These are phyloP conservation scores for Aspidiotus rigidus DNA, from an alignment of 2,888 invertebrate species.

Conservation along the genomic window DNA sequence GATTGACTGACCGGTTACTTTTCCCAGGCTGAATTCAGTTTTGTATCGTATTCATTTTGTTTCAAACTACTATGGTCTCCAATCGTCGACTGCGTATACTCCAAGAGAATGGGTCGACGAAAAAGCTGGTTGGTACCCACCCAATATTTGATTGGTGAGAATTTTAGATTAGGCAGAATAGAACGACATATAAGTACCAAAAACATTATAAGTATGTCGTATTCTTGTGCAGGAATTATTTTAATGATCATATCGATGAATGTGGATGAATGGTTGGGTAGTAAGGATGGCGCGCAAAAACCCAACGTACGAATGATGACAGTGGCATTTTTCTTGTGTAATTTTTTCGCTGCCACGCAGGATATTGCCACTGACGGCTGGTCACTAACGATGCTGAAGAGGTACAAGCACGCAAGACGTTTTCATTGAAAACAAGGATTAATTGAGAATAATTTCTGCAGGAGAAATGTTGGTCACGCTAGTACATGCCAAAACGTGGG, in stretches of 20 bases:
- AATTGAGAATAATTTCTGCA: conserved; percentile 41
- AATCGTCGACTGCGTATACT: not conserved
- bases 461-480: conserved; percentile 90
- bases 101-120: not conserved
- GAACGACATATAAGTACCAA: too few relatives aligned
- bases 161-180: too few relatives aligned
- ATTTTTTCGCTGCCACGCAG: conserved; percentile 88
- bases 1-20: not conserved
- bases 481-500: conserved; percentile 98
- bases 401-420: conserved; percentile 47
- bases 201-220: too few relatives aligned
- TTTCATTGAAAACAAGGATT: not conserved
- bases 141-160: conserved; percentile 7
- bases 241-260: not conserved
- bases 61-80: conserved; percentile 13
- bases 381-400: conserved; percentile 96
- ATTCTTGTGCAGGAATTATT: not conserved
- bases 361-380: conserved; percentile 99
- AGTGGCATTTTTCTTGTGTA: not conserved
- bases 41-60: not conserved
- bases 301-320: not conserved
- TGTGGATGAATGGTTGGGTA: not conserved
- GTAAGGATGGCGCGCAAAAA: not conserved
- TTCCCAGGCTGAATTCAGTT: conserved; percentile 5
- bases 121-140: conserved; percentile 5